Evolutionary conservation across 92 coral and sea anemone genomes (phyloP).

Genomic region (Palythoa grandiflora): DNA sequence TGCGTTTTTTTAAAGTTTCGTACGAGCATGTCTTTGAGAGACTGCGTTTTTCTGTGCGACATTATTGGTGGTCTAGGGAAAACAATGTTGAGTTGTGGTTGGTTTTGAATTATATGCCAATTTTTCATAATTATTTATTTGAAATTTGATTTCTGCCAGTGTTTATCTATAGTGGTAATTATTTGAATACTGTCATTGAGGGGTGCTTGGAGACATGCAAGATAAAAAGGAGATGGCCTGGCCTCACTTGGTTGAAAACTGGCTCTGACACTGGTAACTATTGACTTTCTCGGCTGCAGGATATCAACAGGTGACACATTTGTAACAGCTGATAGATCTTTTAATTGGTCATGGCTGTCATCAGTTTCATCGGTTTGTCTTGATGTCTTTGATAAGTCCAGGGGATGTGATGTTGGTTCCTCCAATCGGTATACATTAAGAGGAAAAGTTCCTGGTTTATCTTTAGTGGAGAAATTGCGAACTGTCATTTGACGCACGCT

Average conservation of each 20-base stretch:
- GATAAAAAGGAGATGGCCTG: slow-evolving; percentile 33
- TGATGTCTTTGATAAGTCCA: slow-evolving; percentile 32
- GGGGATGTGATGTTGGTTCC: slow-evolving; percentile 26
- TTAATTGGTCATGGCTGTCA: slow-evolving; percentile 43
- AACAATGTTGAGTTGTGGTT: too few relatives aligned
- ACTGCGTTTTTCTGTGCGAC: too few relatives aligned
- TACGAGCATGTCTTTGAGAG: too few relatives aligned
- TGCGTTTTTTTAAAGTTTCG: too few relatives aligned
- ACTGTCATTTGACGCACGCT: slow-evolving; percentile 59
- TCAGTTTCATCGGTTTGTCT: slow-evolving; percentile 36
- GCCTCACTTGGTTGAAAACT: slow-evolving; percentile 20
- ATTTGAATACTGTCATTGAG: slow-evolving; percentile 25
- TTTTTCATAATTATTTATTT: too few relatives aligned
- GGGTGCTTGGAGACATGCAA: slow-evolving; percentile 32
- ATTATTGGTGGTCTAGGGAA: too few relatives aligned
- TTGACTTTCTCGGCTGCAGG: slow-evolving; percentile 42
- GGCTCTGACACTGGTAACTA: slow-evolving; percentile 10
- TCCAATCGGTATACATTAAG: slow-evolving; percentile 47
- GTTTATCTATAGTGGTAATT: too few relatives aligned
- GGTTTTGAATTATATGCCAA: too few relatives aligned
- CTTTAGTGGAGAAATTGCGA: slow-evolving; percentile 53
- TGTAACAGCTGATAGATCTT: slow-evolving; percentile 39
- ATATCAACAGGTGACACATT: slow-evolving; percentile 43
- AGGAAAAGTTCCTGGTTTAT: slow-evolving; percentile 56
- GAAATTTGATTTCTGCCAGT: too few relatives aligned